These are phyloP conservation scores for Brachypalpus laphriformis DNA, from an alignment of 2,888 invertebrate species.

Conservation along the genomic window DNA sequence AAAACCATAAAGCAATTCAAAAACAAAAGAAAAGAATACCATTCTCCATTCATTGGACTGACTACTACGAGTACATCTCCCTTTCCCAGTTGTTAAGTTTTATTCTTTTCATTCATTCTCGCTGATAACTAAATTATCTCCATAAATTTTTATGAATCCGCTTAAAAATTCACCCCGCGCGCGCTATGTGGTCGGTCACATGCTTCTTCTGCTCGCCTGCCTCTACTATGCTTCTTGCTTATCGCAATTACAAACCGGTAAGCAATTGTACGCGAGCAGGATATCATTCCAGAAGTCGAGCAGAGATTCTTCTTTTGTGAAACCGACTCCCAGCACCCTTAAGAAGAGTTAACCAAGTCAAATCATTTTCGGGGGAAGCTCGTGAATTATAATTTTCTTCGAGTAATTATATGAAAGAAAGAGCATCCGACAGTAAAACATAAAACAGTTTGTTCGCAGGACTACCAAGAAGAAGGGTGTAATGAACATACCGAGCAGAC, in stretches of 20 bases:
- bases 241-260: conserved; percentile 74
- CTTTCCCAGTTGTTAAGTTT: conserved; percentile 65
- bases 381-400: conserved; percentile 56
- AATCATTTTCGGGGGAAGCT: conserved; percentile 36
- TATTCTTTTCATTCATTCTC: conserved; percentile 69
- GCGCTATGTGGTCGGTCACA: conserved; percentile 32
- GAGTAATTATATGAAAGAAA: conserved; percentile 59
- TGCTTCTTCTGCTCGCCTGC: conserved; percentile 22
- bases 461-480: neutral
- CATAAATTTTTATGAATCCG: conserved; percentile 74
- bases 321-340: conserved; percentile 5
- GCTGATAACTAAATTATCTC: conserved; percentile 72
- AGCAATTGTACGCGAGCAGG: conserved; percentile 67
- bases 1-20: conserved; percentile 33
- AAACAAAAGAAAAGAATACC: conserved; percentile 48
- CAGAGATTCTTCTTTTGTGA: conserved; percentile 32
- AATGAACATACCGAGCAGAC: conserved; percentile 61
- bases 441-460: conserved; percentile 38
- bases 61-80: conserved; percentile 1
- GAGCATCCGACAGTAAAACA: conserved; percentile 17
- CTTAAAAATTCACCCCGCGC: conserved; percentile 72
- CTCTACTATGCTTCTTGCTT: conserved; percentile 31
- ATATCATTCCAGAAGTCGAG: conserved; percentile 53
- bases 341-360: conserved; percentile 55
- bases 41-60: conserved; percentile 42